Percentiles rank a stretch among this genome's conserved stretches.
Evolutionary conservation across 2,888 invertebrate genomes (phyloP).

Genomic region (Nemotelus pantherinus): DNA sequence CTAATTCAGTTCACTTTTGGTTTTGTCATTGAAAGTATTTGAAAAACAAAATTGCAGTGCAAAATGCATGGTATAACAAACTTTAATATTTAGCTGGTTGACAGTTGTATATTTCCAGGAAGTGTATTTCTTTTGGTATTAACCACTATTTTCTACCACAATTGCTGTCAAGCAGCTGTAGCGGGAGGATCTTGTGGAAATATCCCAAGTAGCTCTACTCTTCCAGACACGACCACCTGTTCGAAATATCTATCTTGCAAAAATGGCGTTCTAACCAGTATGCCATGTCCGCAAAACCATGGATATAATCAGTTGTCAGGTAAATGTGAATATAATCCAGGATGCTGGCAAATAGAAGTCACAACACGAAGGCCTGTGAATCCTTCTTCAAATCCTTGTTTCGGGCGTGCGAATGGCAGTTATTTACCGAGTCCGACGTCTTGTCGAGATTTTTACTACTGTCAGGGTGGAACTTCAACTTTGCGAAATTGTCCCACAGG

Average conservation of each 20-base stretch:
- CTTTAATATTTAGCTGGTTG: too few species aligned
- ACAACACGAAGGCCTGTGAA: too few species aligned
- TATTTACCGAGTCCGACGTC: neutral
- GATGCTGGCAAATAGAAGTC: neutral
- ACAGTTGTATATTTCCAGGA: too few species aligned
- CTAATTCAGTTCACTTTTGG: too few species aligned
- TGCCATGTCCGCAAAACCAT: neutral
- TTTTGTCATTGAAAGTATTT: too few species aligned
- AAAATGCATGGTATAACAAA: too few species aligned
- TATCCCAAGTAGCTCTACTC: neutral
- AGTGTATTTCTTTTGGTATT: neutral
- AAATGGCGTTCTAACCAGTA: neutral
- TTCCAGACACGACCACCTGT: neutral
- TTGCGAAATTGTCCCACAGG: neutral
- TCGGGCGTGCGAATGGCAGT: neutral
- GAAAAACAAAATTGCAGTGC: too few species aligned
- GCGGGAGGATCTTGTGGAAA: neutral
- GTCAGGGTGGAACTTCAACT: neutral
- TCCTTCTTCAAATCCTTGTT: neutral
- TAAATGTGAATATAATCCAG: neutral
- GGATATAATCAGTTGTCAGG: neutral
- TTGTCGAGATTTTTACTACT: neutral
- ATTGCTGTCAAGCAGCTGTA: too few species aligned
- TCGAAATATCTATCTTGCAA: neutral
- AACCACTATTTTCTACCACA: neutral